Evolutionary conservation across 2,888 invertebrate genomes (phyloP).

Genomic region (Drosophila yooni): DNA sequence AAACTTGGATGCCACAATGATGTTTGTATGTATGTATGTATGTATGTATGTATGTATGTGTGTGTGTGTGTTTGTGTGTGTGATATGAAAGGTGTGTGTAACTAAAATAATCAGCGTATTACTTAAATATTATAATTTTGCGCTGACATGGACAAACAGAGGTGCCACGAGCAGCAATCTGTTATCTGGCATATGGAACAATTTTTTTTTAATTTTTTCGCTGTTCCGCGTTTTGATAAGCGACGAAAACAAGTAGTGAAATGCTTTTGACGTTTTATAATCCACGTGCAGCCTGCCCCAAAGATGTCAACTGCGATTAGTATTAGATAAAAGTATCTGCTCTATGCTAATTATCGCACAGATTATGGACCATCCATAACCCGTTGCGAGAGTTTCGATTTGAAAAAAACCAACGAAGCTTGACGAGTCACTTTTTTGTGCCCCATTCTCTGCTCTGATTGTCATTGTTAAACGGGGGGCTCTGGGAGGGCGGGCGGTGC

Average conservation of each 20-base stretch:
- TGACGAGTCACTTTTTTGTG: conserved; percentile 35
- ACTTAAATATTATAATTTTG: conserved; percentile 19
- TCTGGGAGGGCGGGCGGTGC: too few relatives aligned
- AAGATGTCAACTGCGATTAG: conserved; percentile 15
- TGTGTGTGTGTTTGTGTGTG: neutral
- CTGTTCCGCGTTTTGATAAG: conserved; percentile 40
- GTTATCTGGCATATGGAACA: conserved; percentile 49
- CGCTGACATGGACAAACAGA: conserved; percentile 53
- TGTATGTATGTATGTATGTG: too few relatives aligned
- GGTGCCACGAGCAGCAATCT: conserved; percentile 16
- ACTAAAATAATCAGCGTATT: conserved; percentile 28
- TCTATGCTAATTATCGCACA: conserved; percentile 30
- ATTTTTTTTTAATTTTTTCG: conserved; percentile 23
- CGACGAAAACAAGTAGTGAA: neutral
- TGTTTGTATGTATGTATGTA: neutral
- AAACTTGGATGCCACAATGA: neutral
- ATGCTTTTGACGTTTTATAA: conserved; percentile 44
- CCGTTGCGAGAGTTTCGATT: conserved; percentile 7
- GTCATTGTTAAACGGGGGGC: conserved; percentile 31
- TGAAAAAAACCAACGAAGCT: conserved; percentile 40
- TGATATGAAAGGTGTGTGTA: conserved; percentile 17
- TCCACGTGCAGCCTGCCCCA: conserved; percentile 19
- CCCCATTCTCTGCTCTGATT: conserved; percentile 70
- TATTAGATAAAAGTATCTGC: conserved; percentile 33
- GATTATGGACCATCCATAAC: conserved; percentile 9